Evolutionary conservation across 2,113 vertebrate genomes (phyloP).

Genomic region (Eolophus roseicapilla): DNA sequence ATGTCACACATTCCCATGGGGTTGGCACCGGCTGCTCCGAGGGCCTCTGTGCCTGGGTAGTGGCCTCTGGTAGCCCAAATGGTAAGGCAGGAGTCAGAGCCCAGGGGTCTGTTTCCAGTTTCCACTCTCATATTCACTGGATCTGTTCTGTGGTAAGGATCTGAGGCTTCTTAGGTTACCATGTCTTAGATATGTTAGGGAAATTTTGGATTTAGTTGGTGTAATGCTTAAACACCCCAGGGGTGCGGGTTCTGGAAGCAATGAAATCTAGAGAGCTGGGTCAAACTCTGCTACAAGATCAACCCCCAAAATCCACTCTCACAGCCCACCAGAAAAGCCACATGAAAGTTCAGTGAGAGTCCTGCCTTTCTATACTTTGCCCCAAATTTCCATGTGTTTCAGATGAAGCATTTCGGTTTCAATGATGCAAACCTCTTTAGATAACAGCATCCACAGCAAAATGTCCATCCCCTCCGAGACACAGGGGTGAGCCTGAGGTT

Average conservation of each 20-base stretch:
- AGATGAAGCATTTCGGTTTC: background rate
- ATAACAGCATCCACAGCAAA: background rate
- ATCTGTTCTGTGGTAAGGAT: background rate
- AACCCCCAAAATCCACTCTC: background rate
- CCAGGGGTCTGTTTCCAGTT: background rate
- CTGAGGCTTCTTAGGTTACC: background rate
- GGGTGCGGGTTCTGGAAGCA: background rate
- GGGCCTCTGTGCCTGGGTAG: background rate
- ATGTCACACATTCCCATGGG: background rate
- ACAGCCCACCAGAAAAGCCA: background rate
- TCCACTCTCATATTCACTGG: background rate
- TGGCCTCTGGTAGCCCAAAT: background rate
- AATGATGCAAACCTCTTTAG: background rate
- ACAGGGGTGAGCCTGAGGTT: background rate
- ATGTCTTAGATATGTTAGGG: accelerated
- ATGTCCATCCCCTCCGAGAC: background rate
- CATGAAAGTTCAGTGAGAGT: background rate
- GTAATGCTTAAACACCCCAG: background rate
- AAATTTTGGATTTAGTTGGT: background rate
- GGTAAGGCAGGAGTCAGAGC: background rate
- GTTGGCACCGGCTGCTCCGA: background rate
- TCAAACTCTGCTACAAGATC: background rate
- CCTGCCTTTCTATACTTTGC: background rate
- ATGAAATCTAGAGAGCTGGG: background rate
- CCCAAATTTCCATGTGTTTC: background rate